Conservation (phyloP, 2,113 vertebrate species). For the Lipophrys pholis region DNA sequence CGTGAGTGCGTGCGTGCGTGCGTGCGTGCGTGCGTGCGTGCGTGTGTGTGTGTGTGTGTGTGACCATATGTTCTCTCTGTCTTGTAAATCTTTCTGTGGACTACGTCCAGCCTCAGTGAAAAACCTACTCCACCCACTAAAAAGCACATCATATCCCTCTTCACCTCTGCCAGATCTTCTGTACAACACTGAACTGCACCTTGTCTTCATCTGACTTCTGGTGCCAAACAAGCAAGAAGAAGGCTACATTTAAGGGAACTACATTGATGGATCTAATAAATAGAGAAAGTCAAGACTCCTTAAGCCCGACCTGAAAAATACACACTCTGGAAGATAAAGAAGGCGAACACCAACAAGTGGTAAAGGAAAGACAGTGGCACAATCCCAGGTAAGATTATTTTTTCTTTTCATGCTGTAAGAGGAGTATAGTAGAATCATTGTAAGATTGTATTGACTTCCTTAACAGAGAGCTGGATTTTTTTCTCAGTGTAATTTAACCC, state of each 20-base stretch:
- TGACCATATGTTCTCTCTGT: constrained; percentile 36
- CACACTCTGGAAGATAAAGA: constrained; percentile 34
- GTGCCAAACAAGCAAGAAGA: constrained; percentile 13
- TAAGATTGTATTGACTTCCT: constrained; percentile 59
- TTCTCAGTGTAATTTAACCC: constrained; percentile 56
- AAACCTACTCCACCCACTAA: constrained; percentile 17
- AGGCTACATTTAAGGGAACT: constrained; percentile 43
- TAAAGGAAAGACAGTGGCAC: constrained; percentile 42
- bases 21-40: constrained; percentile 1
- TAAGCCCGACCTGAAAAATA: constrained; percentile 26
- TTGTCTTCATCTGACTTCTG: constrained; percentile 1
- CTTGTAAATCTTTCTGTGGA: constrained; percentile 39
- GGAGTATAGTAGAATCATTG: constrained; percentile 38
- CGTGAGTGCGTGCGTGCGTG: not conserved
- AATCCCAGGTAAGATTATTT: constrained; percentile 60
- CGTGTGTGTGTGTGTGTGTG: not conserved
- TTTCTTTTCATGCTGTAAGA: constrained; percentile 14
- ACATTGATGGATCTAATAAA: constrained; percentile 54
- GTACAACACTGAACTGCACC: not conserved
- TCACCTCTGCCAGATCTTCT: not conserved
- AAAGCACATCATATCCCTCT: constrained; percentile 1
- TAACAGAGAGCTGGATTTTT: constrained; percentile 29
- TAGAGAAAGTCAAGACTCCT: constrained; percentile 33
- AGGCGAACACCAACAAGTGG: constrained; percentile 31
- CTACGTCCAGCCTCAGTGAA: constrained; percentile 32